phyloP scores from a whole-genome alignment of 1,140 invertebrate species.

The Euglossa dilemma region DNA sequence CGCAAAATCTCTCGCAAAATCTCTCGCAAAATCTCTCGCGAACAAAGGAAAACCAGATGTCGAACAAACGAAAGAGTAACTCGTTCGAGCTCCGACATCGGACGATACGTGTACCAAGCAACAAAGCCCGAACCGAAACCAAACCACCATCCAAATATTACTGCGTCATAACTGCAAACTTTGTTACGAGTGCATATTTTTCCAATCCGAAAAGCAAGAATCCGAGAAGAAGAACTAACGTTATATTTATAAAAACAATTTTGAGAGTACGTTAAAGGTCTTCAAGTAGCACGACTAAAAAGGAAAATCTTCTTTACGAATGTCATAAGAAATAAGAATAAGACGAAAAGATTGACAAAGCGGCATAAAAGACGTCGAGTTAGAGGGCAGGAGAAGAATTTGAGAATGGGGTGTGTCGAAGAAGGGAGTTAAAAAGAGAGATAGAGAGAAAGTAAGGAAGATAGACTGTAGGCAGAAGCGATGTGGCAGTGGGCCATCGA shows the following conservation, averaged over 20 bases:
- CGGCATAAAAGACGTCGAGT: not conserved
- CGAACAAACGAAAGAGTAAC: not conserved
- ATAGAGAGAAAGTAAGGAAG: constrained; percentile 24
- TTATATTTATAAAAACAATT: not conserved
- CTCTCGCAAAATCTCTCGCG: no score
- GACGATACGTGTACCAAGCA: no score
- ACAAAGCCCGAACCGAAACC: no score
- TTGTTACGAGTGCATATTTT: no score
- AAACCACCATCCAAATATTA: no score
- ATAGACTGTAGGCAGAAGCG: constrained; percentile 26
- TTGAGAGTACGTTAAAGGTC: not conserved
- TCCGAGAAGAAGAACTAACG: no score
- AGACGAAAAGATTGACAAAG: not conserved
- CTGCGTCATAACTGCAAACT: no score
- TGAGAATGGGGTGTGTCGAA: constrained; percentile 5
- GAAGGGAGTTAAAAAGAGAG: not conserved
- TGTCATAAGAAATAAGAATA: not conserved
- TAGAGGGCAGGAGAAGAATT: not conserved
- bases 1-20: no score
- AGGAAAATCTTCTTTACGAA: not conserved
- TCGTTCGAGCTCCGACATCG: no score
- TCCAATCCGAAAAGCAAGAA: no score
- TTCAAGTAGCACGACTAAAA: not conserved
- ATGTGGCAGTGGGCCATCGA: constrained; percentile 74
- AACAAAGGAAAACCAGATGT: not conserved